Conservation (phyloP, 2,888 invertebrate genomes). For the Pycnomerus fuliginosus region DNA sequence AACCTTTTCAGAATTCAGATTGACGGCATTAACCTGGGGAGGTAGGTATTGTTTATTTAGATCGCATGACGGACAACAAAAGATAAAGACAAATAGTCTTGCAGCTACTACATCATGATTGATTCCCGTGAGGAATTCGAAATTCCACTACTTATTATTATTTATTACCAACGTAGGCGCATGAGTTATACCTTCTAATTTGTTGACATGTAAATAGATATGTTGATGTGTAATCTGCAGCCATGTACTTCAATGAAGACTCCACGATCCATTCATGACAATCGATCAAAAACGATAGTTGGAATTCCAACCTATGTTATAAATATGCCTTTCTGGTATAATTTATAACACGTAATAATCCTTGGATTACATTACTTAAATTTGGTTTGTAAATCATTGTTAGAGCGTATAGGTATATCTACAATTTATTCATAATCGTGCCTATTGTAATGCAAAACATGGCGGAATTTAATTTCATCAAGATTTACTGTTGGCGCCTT, state of each 20-base stretch:
- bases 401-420: slow-evolving; percentile 13
- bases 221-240: too few relatives aligned
- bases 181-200: too few relatives aligned
- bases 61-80: slow-evolving; percentile 12
- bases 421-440: slow-evolving; percentile 19
- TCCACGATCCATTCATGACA: too few relatives aligned
- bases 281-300: too few relatives aligned
- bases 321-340: background rate
- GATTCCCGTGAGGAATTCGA: too few relatives aligned
- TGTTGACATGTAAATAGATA: too few relatives aligned
- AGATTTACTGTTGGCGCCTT: slow-evolving; percentile 19
- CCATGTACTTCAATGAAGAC: too few relatives aligned
- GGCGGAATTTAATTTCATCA: slow-evolving; percentile 17
- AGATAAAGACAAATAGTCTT: background rate
- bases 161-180: too few relatives aligned
- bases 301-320: too few relatives aligned
- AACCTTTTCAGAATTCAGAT: slow-evolving; percentile 11
- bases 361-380: slow-evolving; percentile 9
- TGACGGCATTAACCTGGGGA: slow-evolving; percentile 15
- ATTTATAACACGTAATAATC: slow-evolving; percentile 7
- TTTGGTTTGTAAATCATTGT: slow-evolving; percentile 16
- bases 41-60: slow-evolving; percentile 16
- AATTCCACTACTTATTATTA: too few relatives aligned
- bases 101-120: too few relatives aligned
- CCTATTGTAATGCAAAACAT: slow-evolving; percentile 18